A percentile compares a stretch with the other conserved stretches of the same genome.
Conservation (phyloP, 64 coral and sea anemone species). For the Hydrozoanthus tunicans region DNA sequence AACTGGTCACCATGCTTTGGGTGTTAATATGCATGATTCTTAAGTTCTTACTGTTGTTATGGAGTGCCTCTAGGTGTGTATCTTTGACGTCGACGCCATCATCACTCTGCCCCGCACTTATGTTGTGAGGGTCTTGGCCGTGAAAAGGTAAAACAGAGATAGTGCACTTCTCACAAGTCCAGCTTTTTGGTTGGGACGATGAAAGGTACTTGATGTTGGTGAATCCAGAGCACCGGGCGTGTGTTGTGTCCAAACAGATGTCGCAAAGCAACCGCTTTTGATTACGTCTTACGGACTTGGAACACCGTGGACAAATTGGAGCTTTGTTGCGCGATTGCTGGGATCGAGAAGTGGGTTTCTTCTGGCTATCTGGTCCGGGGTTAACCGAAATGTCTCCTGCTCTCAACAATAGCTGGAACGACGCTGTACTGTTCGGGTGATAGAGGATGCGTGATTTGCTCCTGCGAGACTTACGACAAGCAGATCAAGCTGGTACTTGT, state of each 20-base stretch:
- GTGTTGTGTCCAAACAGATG: too few relatives aligned
- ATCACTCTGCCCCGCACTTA: neutral
- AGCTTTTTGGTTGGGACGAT: neutral
- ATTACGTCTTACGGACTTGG: too few relatives aligned
- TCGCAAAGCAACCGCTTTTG: too few relatives aligned
- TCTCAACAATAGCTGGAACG: neutral
- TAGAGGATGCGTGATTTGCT: constrained; percentile 14
- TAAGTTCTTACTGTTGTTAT: neutral
- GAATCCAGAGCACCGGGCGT: neutral
- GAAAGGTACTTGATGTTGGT: neutral
- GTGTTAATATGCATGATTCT: too few relatives aligned
- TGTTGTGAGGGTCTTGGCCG: neutral
- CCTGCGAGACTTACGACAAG: too few relatives aligned
- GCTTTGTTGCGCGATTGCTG: too few relatives aligned
- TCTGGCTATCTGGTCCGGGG: neutral
- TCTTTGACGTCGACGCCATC: neutral
- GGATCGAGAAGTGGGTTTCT: too few relatives aligned
- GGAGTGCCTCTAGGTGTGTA: neutral
- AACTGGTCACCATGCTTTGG: too few relatives aligned
- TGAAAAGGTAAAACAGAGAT: neutral
- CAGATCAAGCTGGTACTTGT: neutral
- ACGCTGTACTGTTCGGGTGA: constrained; percentile 11
- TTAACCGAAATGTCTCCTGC: too few relatives aligned
- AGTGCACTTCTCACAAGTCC: neutral
- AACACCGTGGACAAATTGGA: too few relatives aligned